Base-by-base conservation (phyloP, 1,140 invertebrate genomes). In the Heliconius hewitsoni region DNA sequence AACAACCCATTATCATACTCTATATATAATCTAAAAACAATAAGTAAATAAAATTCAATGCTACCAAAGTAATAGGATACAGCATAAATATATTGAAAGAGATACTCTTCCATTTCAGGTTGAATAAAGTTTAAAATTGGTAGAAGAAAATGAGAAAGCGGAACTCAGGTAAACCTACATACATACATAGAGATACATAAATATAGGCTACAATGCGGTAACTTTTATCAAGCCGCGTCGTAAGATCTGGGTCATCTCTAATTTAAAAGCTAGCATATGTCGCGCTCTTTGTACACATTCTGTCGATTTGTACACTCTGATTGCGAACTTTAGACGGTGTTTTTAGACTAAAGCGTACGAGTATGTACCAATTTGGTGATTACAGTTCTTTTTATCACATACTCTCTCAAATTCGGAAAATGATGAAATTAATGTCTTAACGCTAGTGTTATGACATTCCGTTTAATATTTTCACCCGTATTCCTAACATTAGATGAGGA, bases 221-320 rank as follows among this genome's bases (percentile, higher is more conserved):
- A 66, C 60, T 66, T 66, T 66, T 66, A 66, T 66, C 60, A 66
- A 66, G 60, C 60, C 60, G 60, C 60, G 60, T 30, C 13, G 60
- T 66, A 66, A 66, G 23, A 66, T 66, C 60, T 66, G 60, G 60
- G 60, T 66, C 60, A 66, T 66, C 60, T 66, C 60, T 66, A 66
- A 66, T 66, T 66, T 66, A 27, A 66, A 66, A 66, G 60, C 60
- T 30, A 66, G 23, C 27, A 27, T 66, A 66, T 66, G 60, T 27
- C 23, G 60, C 27, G 11, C 27, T 8, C n/a, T 27, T n/a, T 66
- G 60, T 66, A 66, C 4, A 66, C n/a, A 6, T 66, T 66, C 60
- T n/a, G 60, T 66, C 60, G 60, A 66, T 66, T 66, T 66, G 30
- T 66, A 66, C 60, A 27, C 60, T 16, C 60, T 23, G 60, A 66